These are phyloP conservation scores for Bursaphelenchus okinawaensis DNA, from an alignment of 2,888 invertebrate species.

Conservation along the genomic window DNA sequence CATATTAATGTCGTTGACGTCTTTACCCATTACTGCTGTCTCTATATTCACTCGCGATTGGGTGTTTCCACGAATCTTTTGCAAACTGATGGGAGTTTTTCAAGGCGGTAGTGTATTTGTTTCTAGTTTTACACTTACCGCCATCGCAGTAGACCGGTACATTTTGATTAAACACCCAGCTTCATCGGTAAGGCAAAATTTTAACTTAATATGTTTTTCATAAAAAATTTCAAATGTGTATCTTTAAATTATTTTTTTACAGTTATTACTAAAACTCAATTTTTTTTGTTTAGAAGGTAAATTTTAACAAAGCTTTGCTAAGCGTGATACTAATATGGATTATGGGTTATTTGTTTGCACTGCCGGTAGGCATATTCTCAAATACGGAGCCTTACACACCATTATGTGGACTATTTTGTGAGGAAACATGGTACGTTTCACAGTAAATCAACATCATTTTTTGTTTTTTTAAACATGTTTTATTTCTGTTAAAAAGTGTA, in stretches of 20 bases:
- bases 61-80: slow-evolving; percentile 50
- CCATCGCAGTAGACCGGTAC: slow-evolving; percentile 55
- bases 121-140: slow-evolving; percentile 53
- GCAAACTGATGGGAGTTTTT: slow-evolving; percentile 42
- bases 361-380: slow-evolving; percentile 50
- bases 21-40: slow-evolving; percentile 53
- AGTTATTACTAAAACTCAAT: slow-evolving; percentile 10
- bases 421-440: slow-evolving; percentile 47
- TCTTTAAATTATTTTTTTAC: too few relatives aligned
- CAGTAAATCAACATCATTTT: not conserved
- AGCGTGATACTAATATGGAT: slow-evolving; percentile 48
- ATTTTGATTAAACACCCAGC: slow-evolving; percentile 47
- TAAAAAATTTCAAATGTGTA: not conserved
- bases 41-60: slow-evolving; percentile 51
- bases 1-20: slow-evolving; percentile 41
- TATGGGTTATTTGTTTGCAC: slow-evolving; percentile 41
- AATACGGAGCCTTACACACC: slow-evolving; percentile 35
- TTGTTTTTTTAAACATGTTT: not conserved
- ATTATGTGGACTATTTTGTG: slow-evolving; percentile 54
- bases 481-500: not conserved
- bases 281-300: slow-evolving; percentile 37
- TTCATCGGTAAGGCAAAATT: slow-evolving; percentile 34
- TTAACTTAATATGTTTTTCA: slow-evolving; percentile 1
- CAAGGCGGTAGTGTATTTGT: slow-evolving; percentile 56
- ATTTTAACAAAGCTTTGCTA: slow-evolving; percentile 39